Base-by-base conservation (phyloP, 2,888 invertebrate genomes). In the Papilio elwesi region DNA sequence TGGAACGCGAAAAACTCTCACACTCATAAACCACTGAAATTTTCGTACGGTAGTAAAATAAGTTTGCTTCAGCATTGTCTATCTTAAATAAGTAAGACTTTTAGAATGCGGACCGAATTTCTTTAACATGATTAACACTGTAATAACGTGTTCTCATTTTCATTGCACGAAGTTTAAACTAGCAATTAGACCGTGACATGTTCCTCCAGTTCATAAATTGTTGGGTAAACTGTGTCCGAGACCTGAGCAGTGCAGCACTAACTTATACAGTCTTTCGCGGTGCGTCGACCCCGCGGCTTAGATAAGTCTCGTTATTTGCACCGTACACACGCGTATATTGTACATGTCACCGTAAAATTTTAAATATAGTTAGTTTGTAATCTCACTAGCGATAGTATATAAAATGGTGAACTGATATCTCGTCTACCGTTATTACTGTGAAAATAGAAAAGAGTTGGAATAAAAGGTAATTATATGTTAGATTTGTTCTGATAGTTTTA, bases 251-350 rank as follows among this genome's bases (percentile, higher is more conserved):
- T 47, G 48, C 11, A 10, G 65, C 59, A 53, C 68, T 55, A 68
- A 62, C 36, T 36, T 64, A 64, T 52, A 38, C 43, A 43, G 43
- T 43, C 15, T 15, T 8, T 38, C 49, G 59, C 69, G 78, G 85
- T 78, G 77, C 82, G 78, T 74, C 75, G 83, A 83, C 81, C 83
- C 70, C 72, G 68, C 57, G 63, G 43, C 68, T 57, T 47, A 70
- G 70, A 74, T 74, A 70, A 67, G 69, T 73, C 64, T 16, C 64
- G 57, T 68, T 68, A 71, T 74, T 70, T 52, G 55, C 63, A 48
- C 47, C n/a, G 13, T 26, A 48, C 47, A 47, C 9, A 2, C 16
- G 13, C 15, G 53, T 43, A 59, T n/a, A 38, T 10, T 57, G 38
- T 38, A 13, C 6, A 59, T 43, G 59, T 43, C 11, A 15, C 43